Percentiles rank a stretch among this genome's conserved stretches.
phyloP scores from a whole-genome alignment of 2,113 vertebrate genomes.

The Prionailurus bengalensis region DNA sequence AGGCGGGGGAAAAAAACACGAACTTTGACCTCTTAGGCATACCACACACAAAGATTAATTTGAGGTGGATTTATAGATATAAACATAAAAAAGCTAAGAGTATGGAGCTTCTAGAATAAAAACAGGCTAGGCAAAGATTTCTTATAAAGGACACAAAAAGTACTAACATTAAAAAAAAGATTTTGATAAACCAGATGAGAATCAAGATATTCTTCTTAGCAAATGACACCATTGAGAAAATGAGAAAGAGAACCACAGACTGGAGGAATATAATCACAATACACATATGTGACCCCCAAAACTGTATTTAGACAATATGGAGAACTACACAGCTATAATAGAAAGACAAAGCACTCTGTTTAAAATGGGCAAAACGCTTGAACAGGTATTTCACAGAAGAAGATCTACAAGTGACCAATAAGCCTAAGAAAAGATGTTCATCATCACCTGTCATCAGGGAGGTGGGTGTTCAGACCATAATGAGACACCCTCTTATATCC shows the following conservation, averaged over 20 bases:
- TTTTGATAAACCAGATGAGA: neutral
- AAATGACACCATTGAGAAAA: neutral
- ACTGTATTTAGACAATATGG: neutral
- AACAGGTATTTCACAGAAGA: neutral
- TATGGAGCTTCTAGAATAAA: neutral
- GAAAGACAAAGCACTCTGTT: neutral
- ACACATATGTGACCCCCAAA: neutral
- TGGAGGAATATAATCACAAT: neutral
- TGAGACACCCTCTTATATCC: neutral
- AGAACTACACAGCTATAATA: neutral
- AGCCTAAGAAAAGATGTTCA: neutral
- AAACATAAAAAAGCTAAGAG: neutral
- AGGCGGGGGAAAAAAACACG: neutral
- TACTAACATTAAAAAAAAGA: neutral
- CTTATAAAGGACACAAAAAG: neutral
- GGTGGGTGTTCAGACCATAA: neutral
- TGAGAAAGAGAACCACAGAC: neutral
- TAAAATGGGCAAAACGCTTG: neutral
- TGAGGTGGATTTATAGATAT: neutral
- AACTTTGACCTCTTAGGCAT: neutral
- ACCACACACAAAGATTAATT: slow-evolving; percentile 13
- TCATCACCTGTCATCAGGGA: neutral
- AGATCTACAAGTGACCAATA: neutral
- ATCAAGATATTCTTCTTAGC: neutral
- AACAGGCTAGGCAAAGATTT: neutral